These are phyloP conservation scores for Encarsia formosa DNA, from an alignment of 2,888 invertebrate genomes.

Conservation along the genomic window DNA sequence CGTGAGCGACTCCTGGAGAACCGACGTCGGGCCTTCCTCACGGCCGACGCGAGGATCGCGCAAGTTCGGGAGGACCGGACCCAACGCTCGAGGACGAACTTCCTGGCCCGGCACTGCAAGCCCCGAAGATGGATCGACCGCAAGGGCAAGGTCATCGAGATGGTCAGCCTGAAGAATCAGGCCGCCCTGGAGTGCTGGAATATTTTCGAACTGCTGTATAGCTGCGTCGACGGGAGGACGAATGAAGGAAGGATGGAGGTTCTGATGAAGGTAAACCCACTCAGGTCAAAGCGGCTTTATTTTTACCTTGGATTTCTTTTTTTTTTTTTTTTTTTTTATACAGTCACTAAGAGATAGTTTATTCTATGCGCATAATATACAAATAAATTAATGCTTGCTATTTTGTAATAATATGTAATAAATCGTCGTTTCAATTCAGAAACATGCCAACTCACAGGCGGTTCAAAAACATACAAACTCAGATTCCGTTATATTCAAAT, in stretches of 20 bases:
- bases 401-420: too few species aligned
- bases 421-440: too few species aligned
- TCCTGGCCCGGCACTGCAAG: constrained; percentile 57
- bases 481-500: too few species aligned
- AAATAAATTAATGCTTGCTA: too few species aligned
- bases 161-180: constrained; percentile 79
- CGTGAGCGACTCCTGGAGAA: neutral
- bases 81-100: constrained; percentile 45
- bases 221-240: too few species aligned
- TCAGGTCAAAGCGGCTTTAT: too few species aligned
- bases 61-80: constrained; percentile 1
- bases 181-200: constrained; percentile 70
- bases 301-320: too few species aligned
- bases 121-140: constrained; percentile 74
- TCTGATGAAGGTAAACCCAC: constrained; percentile 51
- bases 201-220: constrained; percentile 70
- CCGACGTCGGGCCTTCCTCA: neutral
- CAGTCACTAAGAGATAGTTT: too few species aligned
- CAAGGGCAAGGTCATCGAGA: constrained; percentile 66
- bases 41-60: neutral
- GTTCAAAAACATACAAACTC: too few species aligned
- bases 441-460: too few species aligned
- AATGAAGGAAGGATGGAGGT: constrained; percentile 67
- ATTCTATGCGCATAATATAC: too few species aligned
- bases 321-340: too few species aligned